Conservation (phyloP, 1,140 invertebrate species). For the Zaprionus nigranus region DNA sequence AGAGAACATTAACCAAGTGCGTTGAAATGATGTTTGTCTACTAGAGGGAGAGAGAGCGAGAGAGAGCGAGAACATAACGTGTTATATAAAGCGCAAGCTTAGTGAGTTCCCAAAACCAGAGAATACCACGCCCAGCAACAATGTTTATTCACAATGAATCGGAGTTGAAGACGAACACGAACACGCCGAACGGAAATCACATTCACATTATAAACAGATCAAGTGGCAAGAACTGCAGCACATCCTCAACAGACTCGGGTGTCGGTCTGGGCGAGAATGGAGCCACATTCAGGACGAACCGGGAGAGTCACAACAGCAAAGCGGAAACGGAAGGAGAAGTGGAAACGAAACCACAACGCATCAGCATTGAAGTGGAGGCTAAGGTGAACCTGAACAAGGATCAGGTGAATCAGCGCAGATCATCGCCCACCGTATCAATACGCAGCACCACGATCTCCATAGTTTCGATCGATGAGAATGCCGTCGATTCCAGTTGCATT, state of each 20-base stretch:
- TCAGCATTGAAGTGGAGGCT: constrained; percentile 67
- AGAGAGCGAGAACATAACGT: neutral
- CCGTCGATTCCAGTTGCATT: constrained; percentile 76
- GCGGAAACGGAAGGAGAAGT: constrained; percentile 17
- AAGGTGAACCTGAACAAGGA: constrained; percentile 58
- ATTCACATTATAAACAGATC: constrained; percentile 51
- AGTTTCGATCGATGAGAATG: constrained; percentile 79
- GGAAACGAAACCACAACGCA: constrained; percentile 44
- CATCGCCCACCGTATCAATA: constrained; percentile 69
- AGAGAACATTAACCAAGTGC: constrained; percentile 1
- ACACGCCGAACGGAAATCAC: constrained; percentile 11
- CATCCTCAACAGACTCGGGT: constrained; percentile 80
- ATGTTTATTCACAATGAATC: constrained; percentile 69
- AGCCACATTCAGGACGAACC: constrained; percentile 38
- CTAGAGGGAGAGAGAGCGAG: constrained; percentile 8
- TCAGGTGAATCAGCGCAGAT: constrained; percentile 12
- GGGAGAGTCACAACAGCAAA: constrained; percentile 28
- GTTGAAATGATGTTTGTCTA: constrained; percentile 20
- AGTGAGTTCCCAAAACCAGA: constrained; percentile 11
- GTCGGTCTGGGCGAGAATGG: constrained; percentile 73
- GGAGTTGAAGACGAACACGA: constrained; percentile 58
- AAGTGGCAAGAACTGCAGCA: constrained; percentile 69
- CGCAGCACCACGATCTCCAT: constrained; percentile 79
- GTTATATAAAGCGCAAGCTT: constrained; percentile 2
- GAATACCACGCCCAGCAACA: constrained; percentile 31